Base-by-base conservation (phyloP, 2,797 vertebrate species). In the Mormyrus proboscirostris region DNA sequence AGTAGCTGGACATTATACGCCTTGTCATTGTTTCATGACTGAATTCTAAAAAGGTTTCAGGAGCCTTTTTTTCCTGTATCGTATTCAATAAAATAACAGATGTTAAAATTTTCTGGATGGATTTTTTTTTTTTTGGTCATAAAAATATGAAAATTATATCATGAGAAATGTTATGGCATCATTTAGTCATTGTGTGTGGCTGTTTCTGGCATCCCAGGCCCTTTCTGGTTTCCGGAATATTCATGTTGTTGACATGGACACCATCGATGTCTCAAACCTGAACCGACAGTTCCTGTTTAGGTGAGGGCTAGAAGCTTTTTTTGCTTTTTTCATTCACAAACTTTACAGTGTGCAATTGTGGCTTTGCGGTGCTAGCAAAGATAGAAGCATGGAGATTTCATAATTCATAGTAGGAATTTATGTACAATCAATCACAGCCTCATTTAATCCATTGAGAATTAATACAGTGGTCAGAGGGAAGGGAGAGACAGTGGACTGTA, bases 231-330 rank as follows among this genome's bases (percentile, higher is more conserved):
- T 99, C 95, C 97, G 97, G 62, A 96, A 98, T 90, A 99, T 99
- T 94, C 98, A 99, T 90, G 98, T 99, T 33, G 96, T 99, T 91
- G 99, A 99, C 93, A 99, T 99, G 99, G 99, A 99, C 92, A 99
- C 96, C 55, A 99, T 99, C 92, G 98, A 99, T 90, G 93, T 98
- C 91, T 99, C 99, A 89, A 99, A 99, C 93, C 96, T 99, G 89
- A 99, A 99, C 93, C 97, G 99, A 88, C 99, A 99, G 90, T 99
- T 99, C 94, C 96, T 99, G 57, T 99, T 99, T 95, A 97, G 99
- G 99, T 99, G 94, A 94, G 96, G 90, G 12, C 3, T 79, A 49
- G 55, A 59, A 62, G 9, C 38, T 47, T 25, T 41, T 55, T 62
- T 44, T 47, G 4, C 12, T 51, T n/a, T 83, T 49, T 57, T 12